A percentile compares a stretch with the other conserved stretches of the same genome.
These are phyloP conservation scores for Gouania willdenowi DNA, from an alignment of 2,797 vertebrate species.

Conservation along the genomic window DNA sequence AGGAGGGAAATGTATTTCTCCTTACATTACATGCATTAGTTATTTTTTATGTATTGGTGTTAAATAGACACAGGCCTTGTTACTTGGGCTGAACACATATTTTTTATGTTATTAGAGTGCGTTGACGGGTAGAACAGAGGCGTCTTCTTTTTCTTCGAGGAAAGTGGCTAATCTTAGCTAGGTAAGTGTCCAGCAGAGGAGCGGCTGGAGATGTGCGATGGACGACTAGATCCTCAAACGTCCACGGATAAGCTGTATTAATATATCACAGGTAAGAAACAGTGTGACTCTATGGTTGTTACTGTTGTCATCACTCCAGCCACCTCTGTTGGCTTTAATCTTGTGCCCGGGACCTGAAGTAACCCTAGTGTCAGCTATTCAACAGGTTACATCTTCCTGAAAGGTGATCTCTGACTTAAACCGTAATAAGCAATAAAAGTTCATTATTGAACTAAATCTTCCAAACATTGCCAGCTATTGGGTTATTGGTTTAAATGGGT, in stretches of 20 bases:
- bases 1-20: neutral
- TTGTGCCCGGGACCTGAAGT: neutral
- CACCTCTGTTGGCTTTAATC: neutral
- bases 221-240: slow-evolving; percentile 26
- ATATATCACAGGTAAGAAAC: slow-evolving; percentile 44
- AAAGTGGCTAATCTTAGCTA: slow-evolving; percentile 52
- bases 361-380: slow-evolving; percentile 16
- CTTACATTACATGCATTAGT: neutral
- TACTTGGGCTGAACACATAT: neutral
- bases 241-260: slow-evolving; percentile 13
- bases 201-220: slow-evolving; percentile 32
- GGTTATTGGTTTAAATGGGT: no score
- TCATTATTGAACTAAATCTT: neutral
- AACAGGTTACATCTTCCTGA: slow-evolving; percentile 40
- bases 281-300: neutral
- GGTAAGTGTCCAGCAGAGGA: slow-evolving; percentile 14
- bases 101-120: neutral
- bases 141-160: neutral
- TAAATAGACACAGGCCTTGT: neutral
- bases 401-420: neutral
- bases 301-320: neutral
- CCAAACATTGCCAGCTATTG: no score
- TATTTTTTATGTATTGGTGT: neutral
- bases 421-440: neutral
- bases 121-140: neutral